Evolutionary conservation across 2,113 vertebrate genomes (phyloP).

Genomic region (Tretioscincus oriximinensis): DNA sequence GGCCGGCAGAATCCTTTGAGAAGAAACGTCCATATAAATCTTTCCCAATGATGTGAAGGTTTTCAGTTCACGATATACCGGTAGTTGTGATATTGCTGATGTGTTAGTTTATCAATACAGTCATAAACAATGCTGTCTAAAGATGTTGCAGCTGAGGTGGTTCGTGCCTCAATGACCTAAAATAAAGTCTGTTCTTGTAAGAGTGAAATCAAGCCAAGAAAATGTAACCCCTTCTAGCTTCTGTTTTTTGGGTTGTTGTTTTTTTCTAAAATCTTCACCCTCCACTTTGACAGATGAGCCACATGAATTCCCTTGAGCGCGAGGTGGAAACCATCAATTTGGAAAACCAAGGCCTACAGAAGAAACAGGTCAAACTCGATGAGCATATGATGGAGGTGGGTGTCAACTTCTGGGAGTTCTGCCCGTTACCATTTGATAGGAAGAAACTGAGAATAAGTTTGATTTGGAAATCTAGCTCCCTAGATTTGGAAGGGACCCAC

Average conservation of each 20-base stretch:
- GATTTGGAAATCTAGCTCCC: not conserved
- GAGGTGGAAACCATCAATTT: constrained; percentile 80
- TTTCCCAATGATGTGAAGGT: too few relatives aligned
- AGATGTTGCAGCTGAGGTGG: too few relatives aligned
- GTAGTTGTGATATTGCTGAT: too few relatives aligned
- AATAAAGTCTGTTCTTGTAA: not conserved
- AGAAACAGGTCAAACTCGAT: constrained; percentile 81
- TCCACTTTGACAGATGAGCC: constrained; percentile 69
- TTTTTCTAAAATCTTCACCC: not conserved
- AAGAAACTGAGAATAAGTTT: not conserved
- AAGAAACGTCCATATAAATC: too few relatives aligned
- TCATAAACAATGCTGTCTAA: too few relatives aligned
- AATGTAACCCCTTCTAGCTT: not conserved
- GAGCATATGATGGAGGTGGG: constrained; percentile 85
- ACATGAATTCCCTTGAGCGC: constrained; percentile 73
- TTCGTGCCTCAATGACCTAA: too few relatives aligned
- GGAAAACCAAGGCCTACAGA: constrained; percentile 83
- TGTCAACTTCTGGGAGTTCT: not conserved
- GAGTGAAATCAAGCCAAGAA: not conserved
- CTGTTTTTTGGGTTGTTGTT: too few relatives aligned
- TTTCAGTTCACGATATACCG: too few relatives aligned
- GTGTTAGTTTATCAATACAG: too few relatives aligned
- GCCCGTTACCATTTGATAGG: not conserved
- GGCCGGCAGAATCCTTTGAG: too few relatives aligned
- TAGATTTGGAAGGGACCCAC: too few relatives aligned